Base-by-base conservation (phyloP, 2,888 invertebrate species). In the Acleris laterana region DNA sequence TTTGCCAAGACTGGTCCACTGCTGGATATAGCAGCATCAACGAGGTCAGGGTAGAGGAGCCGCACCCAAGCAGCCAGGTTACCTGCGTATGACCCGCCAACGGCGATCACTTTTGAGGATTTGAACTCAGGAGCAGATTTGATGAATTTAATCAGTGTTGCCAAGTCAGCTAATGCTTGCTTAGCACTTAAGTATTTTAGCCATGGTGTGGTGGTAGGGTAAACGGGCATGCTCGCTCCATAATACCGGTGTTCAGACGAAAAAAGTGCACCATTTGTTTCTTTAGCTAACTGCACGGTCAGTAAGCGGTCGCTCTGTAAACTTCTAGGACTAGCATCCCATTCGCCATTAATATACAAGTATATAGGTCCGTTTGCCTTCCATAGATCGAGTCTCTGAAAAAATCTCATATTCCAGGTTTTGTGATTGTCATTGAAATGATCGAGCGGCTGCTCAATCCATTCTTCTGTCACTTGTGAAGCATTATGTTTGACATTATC, bases 11-110 rank as follows among this genome's bases (percentile, higher is more conserved):
- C 89, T 9, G 92, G 92, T 17, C 82, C 90, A 72, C 92, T 92
- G 65, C 90, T 91, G 1, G 90, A 84, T 46, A 90, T 75, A 9
- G 86, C 89, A 25, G 89, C 90, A 70, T 90, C 84, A 0, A 91
- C 81, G 64, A 89, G 72, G n/a, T 85, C 71, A 13, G 91, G 89
- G 68, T 91, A 90, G 0, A 87, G 53, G 2, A 87, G 69, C 70
- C 77, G 85, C 81, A 90, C 83, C 91, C 91, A 91, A 1, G 88
- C 89, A 22, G 92, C 91, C 69, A 92, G 80, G 62, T 90, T 92
- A 7, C 88, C 91, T 2, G 90, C 79, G 63, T 92, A 91, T 3
- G 90, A 91, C 11, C 90, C 90, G 44, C 91, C 92, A 22, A 91
- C 77, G 2, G 88, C 82, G 0, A 92, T 85, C 0, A 90, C 82